These are phyloP conservation scores for Halichoeres trimaculatus DNA, from an alignment of 2,113 vertebrate species.

Conservation along the genomic window DNA sequence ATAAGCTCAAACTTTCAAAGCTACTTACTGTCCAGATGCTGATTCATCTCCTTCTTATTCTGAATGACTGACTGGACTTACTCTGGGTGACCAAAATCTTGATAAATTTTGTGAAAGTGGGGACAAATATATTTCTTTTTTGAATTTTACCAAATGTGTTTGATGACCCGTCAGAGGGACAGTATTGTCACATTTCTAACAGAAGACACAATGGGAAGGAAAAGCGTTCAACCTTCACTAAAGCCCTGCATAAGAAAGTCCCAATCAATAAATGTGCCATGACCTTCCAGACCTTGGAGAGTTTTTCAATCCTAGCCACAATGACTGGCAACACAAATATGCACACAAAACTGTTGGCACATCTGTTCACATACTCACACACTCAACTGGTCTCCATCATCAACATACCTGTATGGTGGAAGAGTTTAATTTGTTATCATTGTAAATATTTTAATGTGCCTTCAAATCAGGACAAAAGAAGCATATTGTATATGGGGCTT, in stretches of 20 bases:
- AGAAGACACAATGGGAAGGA: conserved; percentile 49
- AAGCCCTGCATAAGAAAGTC: conserved; percentile 62
- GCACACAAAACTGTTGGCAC: conserved; percentile 18
- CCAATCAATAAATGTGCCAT: conserved; percentile 59
- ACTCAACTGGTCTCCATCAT: not conserved
- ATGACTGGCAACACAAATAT: conserved; percentile 49
- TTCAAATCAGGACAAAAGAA: conserved; percentile 17
- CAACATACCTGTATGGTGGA: not conserved
- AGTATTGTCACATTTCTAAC: conserved; percentile 44
- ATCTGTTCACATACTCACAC: conserved; percentile 8
- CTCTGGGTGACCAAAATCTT: not conserved
- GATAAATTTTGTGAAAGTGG: not conserved
- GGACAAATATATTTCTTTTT: not conserved
- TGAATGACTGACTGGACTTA: not conserved
- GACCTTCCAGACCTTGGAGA: conserved; percentile 48
- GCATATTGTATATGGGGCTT: not conserved
- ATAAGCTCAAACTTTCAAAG: not conserved
- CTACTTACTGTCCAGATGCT: not conserved
- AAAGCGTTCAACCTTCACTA: conserved; percentile 53
- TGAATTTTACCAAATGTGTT: conserved; percentile 24
- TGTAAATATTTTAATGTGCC: not conserved
- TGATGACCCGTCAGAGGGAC: conserved; percentile 39
- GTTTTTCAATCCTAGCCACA: conserved; percentile 55
- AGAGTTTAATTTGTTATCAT: not conserved
- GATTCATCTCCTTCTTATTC: not conserved